phyloP scores from a whole-genome alignment of 2,888 invertebrate species.

The Mongoloraphidia duomilia region DNA sequence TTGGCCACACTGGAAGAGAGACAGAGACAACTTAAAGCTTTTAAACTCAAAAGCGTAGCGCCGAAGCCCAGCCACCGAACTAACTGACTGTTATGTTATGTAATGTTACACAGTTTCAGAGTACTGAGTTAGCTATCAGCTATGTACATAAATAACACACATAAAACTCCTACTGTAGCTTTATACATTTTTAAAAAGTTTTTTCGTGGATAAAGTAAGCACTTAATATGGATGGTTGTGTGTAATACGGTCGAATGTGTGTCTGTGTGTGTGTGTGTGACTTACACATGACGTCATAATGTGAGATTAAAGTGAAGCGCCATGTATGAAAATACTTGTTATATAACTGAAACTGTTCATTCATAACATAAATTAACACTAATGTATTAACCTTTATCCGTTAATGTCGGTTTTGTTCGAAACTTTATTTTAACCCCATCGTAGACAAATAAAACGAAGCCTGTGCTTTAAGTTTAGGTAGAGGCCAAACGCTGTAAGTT shows the following conservation, averaged over 20 bases:
- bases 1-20: constrained; percentile 26
- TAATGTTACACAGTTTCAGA: too few relatives aligned
- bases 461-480: too few relatives aligned
- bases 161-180: background rate
- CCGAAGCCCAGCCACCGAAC: too few relatives aligned
- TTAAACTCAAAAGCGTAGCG: constrained; percentile 28
- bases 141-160: background rate
- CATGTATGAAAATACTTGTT: background rate
- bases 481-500: too few relatives aligned
- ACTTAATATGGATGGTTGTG: background rate
- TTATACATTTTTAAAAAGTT: background rate
- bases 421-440: too few relatives aligned
- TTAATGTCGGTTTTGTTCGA: too few relatives aligned
- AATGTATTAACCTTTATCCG: too few relatives aligned
- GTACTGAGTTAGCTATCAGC: background rate
- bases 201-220: background rate
- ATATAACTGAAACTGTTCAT: background rate
- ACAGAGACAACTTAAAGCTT: constrained; percentile 27
- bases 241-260: background rate
- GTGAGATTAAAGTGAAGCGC: background rate
- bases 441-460: too few relatives aligned
- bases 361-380: too few relatives aligned
- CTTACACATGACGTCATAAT: background rate
- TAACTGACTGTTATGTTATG: too few relatives aligned
- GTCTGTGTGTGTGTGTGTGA: background rate